Evolutionary conservation across 2,888 invertebrate species (phyloP), one percentile per base, ranked within the genome.

Genomic region (Drosophila infuscata): DNA sequence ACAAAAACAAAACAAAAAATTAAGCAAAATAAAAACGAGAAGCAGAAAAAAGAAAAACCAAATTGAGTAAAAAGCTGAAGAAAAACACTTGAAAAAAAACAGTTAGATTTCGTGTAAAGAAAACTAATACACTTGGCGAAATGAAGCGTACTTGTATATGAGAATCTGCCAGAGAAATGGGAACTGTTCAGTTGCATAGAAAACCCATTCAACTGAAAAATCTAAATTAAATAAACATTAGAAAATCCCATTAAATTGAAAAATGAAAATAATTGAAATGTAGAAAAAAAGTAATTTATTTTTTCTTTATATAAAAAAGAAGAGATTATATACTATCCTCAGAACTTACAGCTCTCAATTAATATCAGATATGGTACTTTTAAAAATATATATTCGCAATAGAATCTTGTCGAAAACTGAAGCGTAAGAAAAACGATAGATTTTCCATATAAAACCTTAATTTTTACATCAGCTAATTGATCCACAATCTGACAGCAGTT

Each of bases 1-100:
- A 43, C 35, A 7, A 49, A 49, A 69, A 48, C 33, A 69, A 61
- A 68, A 20, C 15, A n/a, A 17, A 68, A 69, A 61, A 58, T 41
- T 11, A 61, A 43, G 38, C 43, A 41, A 41, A 43, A 25, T 15
- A 57, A 57, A 61, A 25, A 25, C 46, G 4, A 46, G 25, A 46
- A 46, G 46, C 25, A 46, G 25, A 25, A 25, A 25, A 25, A 25
- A 25, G 25, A 25, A 30, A 61, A 25, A 70, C 15, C 29, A 46
- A 63, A 15, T 33, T 15, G 12, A 54, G 56, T 9, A 53, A 29
- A 51, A 53, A 30, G 51, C 56, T 46, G 49, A 54, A 66, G 51
- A 46, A 3, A 32, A 35, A 46, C 25, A 33, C 33, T 15, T 46
- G 52, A 49, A 43, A 61, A 25, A 25, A 15, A 48, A 59, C 64